Base-by-base conservation (phyloP, 2,113 vertebrate species). In the Caranx melampygus region DNA sequence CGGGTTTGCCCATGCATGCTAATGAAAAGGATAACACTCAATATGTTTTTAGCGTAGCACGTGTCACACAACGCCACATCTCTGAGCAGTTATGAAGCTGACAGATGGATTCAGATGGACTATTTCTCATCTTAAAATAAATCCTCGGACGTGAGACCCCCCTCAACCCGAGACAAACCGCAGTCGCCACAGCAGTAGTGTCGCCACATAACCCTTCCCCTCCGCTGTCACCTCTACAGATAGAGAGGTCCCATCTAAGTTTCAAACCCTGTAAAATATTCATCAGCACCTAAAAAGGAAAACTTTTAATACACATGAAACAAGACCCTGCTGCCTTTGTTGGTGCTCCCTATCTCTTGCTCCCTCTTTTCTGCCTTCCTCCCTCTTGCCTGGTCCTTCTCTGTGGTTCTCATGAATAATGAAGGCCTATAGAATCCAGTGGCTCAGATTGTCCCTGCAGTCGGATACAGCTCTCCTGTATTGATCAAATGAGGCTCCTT, bases 221-320 rank as follows among this genome's bases (percentile, higher is more conserved):
- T 75, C 75, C 8, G 37, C 81, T 80, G 86, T 82, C 86, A 89
- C 87, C 89, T 86, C 79, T 66, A 79, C 85, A 71, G 58, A 85
- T 70, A 87, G 81, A 87, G 82, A 86, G 87, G 89, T 84, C 88
- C 80, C 80, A 70, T 92, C 91, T 93, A 92, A 88, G 85, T 94
- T 94, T 93, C 93, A 91, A 69, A 88, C 49, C 68, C 77, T 81
- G 81, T 95, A 89, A 95, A 95, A 95, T 94, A 95, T 95, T 95
- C 90, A 95, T 94, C 68, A 82, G 82, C 84, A 75, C 88, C 57
- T 52, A 93, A 94, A 94, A 92, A 87, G 85, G 89, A 93, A 92
- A 92, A 94, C 90, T 94, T 94, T 94, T 91, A 94, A 94, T 93
- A 91, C 88, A 92, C 80, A 86, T 94, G 94, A 93, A 95, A 95